These are phyloP conservation scores for Octopus bimaculoides DNA, from an alignment of 1,140 invertebrate species.

Conservation along the genomic window DNA sequence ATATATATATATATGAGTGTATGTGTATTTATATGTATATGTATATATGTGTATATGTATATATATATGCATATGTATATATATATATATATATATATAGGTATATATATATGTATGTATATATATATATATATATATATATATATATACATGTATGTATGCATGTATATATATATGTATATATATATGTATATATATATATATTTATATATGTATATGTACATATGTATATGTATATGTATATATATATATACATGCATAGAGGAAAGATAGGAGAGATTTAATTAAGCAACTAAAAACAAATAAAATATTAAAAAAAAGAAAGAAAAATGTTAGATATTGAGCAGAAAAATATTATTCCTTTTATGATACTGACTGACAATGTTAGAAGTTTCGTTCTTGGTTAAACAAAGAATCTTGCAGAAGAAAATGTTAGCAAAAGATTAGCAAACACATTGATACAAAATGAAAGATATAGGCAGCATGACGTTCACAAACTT, in stretches of 20 bases:
- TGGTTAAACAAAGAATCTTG: slow-evolving; percentile 5
- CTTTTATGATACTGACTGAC: not conserved
- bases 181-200: not conserved
- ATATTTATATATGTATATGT: not conserved
- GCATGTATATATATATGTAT: not conserved
- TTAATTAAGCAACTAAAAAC: not conserved
- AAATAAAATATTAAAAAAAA: not conserved
- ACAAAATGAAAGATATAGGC: slow-evolving; percentile 7
- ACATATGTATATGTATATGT: not conserved
- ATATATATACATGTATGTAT: not conserved
- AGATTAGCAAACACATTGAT: slow-evolving; percentile 9
- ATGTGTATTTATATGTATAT: not conserved
- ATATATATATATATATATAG: not conserved
- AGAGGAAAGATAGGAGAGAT: not conserved
- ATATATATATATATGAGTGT: not conserved
- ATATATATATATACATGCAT: not conserved
- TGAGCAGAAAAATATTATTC: slow-evolving; percentile 7
- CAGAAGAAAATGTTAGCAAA: slow-evolving; percentile 10
- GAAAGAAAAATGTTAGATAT: slow-evolving; percentile 3
- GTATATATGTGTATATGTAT: not conserved
- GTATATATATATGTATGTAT: not conserved
- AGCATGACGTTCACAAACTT: not conserved
- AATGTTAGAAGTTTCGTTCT: slow-evolving; percentile 5
- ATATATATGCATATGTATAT: not conserved
- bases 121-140: not conserved